Percentiles rank a stretch among this genome's conserved stretches.
These are phyloP conservation scores for Cyanoliseus patagonus DNA, from an alignment of 2,113 vertebrate species.

Conservation along the genomic window DNA sequence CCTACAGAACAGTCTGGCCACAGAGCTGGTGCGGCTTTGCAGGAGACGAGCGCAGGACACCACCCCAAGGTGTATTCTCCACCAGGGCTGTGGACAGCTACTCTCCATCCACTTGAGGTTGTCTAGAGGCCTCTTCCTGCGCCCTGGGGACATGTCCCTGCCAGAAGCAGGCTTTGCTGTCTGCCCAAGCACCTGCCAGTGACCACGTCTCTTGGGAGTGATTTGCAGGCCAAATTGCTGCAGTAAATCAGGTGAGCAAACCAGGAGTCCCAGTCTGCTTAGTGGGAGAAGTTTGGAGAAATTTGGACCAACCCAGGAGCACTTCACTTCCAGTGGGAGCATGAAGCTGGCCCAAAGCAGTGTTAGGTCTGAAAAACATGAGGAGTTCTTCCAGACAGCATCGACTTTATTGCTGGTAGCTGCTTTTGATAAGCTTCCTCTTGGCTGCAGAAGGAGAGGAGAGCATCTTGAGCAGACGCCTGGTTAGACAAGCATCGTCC, in stretches of 20 bases:
- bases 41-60: not conserved
- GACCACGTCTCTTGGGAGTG: not conserved
- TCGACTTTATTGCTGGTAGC: not conserved
- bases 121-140: not conserved
- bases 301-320: not conserved
- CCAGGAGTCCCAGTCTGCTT: not conserved
- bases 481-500: not conserved
- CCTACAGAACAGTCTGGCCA: rapidly evolving
- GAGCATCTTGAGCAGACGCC: not conserved
- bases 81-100: not conserved
- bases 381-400: not conserved
- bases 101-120: not conserved
- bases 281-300: not conserved
- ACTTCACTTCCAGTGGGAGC: not conserved
- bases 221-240: rapidly evolving
- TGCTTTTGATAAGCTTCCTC: not conserved
- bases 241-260: rapidly evolving
- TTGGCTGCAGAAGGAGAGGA: not conserved
- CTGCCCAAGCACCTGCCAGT: not conserved
- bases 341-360: not conserved
- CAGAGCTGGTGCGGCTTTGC: not conserved
- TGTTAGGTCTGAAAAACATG: not conserved
- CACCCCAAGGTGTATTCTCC: not conserved
- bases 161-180: not conserved
- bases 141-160: not conserved